Evolutionary conservation across 1,140 invertebrate genomes (phyloP), one percentile per base, ranked within the genome.

Genomic region (Zaprionus camerounensis): DNA sequence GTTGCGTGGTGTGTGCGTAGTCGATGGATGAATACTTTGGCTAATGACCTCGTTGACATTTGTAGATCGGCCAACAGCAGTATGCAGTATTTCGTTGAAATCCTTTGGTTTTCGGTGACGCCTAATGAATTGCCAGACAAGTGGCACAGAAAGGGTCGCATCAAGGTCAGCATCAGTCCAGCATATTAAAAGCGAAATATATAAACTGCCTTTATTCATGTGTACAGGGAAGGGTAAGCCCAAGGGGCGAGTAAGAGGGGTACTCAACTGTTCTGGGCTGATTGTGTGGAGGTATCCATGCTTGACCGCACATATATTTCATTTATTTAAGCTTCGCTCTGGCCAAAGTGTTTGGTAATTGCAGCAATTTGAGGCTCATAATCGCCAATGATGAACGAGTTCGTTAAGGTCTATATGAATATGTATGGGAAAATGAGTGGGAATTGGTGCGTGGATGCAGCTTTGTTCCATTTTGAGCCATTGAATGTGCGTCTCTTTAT

Each of bases 111-210:
- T 38, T 57, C 68, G 67, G 22, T 22, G 41, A 22, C 41, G 53
- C 61, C 66, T 88, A 86, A 88, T 80, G 67, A 80, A 86, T 74
- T 61, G 28, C 58, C 83, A 76, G 76, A 86, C 76, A 80, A 86
- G 76, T 87, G 61, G 5, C 49, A 51, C 38, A 28, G 1, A 87
- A 71, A 84, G 17, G 63, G 63, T 85, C 83, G 34, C 22, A 53
- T 69, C 58, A 86, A 86, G 80, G 80, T 71, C 68, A 22, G n/a
- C 7, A 31, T 31, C 28, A 7, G n/a, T 17, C 3, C 46, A 22
- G 20, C 20, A 20, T 20, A 51, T 51, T 51, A 13, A 12, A 22
- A 51, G 12, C 46, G 2, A 13, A 24, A 51, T 51, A 5, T 51
- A 51, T 46, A n/a, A 17, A 44, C 41, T 44, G 41, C 12, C 13